These are phyloP conservation scores for Plusia festucae DNA, from an alignment of 2,888 invertebrate species.

Conservation along the genomic window DNA sequence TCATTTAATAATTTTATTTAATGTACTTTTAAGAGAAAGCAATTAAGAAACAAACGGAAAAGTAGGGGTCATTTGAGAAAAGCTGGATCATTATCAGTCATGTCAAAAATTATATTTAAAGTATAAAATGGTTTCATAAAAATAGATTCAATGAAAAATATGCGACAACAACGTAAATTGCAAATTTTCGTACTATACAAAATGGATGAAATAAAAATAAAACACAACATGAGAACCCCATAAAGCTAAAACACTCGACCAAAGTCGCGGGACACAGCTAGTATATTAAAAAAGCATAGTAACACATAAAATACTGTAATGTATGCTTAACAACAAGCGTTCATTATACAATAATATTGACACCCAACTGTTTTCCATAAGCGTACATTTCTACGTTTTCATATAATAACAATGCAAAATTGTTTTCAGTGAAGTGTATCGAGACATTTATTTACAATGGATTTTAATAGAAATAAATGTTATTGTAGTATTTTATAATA, in stretches of 20 bases:
- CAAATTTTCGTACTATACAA: too few relatives aligned
- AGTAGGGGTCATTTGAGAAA: too few relatives aligned
- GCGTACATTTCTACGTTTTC: background rate
- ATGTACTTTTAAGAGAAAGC: background rate
- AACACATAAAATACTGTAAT: background rate
- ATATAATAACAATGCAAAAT: slow-evolving; percentile 19
- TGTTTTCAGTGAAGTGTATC: background rate
- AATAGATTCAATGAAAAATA: too few relatives aligned
- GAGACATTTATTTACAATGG: background rate
- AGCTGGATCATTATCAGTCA: too few relatives aligned
- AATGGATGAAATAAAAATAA: too few relatives aligned
- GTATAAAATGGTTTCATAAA: too few relatives aligned
- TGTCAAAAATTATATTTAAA: too few relatives aligned
- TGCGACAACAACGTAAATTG: too few relatives aligned
- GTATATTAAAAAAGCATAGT: background rate
- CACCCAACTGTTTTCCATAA: slow-evolving; percentile 2
- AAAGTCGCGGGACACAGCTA: too few relatives aligned
- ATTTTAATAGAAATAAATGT: slow-evolving; percentile 13
- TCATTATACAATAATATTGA: background rate
- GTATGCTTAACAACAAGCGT: slow-evolving; percentile 11
- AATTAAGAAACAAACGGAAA: background rate
- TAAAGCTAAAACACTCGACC: too few relatives aligned
- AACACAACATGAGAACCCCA: too few relatives aligned
- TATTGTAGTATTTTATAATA: background rate
- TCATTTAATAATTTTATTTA: slow-evolving; percentile 22